Conservation (phyloP, 2,113 vertebrate genomes). For the Phylloscopus whistleri region DNA sequence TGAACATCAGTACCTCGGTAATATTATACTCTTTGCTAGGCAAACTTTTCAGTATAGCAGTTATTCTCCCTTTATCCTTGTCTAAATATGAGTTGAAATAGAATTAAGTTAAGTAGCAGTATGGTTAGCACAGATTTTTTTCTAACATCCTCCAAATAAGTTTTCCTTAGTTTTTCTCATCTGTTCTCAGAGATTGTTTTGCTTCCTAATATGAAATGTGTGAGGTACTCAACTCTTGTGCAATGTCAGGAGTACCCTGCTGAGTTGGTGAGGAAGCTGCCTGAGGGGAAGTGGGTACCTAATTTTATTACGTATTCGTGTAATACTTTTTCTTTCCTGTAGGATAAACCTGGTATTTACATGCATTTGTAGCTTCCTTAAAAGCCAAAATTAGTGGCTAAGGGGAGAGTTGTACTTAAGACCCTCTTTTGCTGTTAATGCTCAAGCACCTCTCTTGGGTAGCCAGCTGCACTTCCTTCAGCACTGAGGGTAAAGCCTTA, state of each 20-base stretch:
- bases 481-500: not conserved
- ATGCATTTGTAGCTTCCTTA: not conserved
- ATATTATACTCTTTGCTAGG: not conserved
- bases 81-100: not conserved
- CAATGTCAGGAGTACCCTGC: not conserved
- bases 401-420: not conserved
- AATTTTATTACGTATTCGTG: slow-evolving; percentile 22
- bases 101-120: not conserved
- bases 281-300: not conserved
- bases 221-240: not conserved
- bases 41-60: not conserved
- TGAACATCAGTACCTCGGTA: not conserved
- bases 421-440: not conserved
- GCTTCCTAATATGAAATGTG: not conserved
- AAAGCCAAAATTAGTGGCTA: not conserved
- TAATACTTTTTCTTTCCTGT: not conserved
- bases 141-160: not conserved
- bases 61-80: not conserved
- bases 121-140: not conserved
- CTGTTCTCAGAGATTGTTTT: not conserved
- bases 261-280: not conserved
- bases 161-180: not conserved
- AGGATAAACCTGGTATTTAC: not conserved
- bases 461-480: not conserved
- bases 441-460: not conserved